A percentile compares a stretch with the other conserved stretches of the same genome.
phyloP scores from a whole-genome alignment of 2,797 vertebrate species.

The Micropoecilia bifurca region DNA sequence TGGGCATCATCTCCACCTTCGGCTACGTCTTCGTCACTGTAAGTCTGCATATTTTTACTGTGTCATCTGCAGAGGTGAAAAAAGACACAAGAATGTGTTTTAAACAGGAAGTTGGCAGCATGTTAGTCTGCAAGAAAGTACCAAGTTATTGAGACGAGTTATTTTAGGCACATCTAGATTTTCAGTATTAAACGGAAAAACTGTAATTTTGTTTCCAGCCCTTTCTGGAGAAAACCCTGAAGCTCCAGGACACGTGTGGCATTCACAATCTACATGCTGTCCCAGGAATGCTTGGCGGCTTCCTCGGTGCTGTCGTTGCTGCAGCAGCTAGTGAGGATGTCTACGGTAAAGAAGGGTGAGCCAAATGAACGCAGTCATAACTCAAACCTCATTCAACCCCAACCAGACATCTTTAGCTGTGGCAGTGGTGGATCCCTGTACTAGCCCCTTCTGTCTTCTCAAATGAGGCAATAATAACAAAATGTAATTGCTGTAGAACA shows the following conservation, averaged over 20 bases:
- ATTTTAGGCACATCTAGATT: background rate
- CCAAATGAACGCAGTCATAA: background rate
- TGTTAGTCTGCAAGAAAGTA: background rate
- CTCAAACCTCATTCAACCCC: background rate
- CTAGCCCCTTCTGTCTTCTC: background rate
- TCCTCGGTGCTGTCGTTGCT: conserved; percentile 90
- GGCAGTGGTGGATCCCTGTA: background rate
- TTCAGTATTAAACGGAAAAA: background rate
- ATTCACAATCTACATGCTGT: conserved; percentile 94
- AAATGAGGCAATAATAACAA: background rate
- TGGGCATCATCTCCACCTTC: conserved; percentile 89
- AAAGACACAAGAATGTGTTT: background rate
- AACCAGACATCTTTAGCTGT: background rate
- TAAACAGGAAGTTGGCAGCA: background rate
- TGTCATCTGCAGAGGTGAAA: background rate
- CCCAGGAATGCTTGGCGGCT: conserved; percentile 91
- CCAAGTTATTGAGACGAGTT: background rate
- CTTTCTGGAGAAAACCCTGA: conserved; percentile 86
- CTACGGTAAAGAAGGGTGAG: conserved; percentile 89
- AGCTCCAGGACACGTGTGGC: conserved; percentile 95
- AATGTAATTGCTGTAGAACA: background rate
- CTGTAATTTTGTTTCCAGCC: conserved; percentile 79
- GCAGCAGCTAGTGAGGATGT: conserved; percentile 80
- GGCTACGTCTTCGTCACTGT: conserved; percentile 90
- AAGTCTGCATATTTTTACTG: conserved; percentile 63